Conservation (phyloP, 2,797 vertebrate genomes). For the Leucoraja ocellata region DNA sequence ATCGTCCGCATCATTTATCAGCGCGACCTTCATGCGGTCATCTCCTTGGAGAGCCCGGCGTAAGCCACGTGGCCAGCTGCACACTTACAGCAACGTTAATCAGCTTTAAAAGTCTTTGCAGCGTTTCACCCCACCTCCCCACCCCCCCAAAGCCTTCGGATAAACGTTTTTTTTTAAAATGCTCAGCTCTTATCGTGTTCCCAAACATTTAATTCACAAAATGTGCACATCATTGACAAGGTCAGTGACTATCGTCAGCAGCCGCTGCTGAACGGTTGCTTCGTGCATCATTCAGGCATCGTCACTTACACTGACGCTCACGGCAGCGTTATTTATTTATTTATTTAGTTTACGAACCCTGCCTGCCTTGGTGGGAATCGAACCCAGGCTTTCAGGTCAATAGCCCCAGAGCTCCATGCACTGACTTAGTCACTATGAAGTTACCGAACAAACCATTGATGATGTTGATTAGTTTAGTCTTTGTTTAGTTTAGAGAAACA, state of each 20-base stretch:
- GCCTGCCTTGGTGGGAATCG: too few relatives aligned
- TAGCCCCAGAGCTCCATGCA: too few relatives aligned
- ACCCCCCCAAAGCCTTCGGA: neutral
- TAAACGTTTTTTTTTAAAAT: neutral
- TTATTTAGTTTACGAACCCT: too few relatives aligned
- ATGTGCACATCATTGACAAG: too few relatives aligned
- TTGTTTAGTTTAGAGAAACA: too few relatives aligned
- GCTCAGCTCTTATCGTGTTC: neutral
- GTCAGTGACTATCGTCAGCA: too few relatives aligned
- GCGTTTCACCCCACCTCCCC: neutral
- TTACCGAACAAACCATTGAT: neutral
- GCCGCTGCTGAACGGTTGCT: too few relatives aligned
- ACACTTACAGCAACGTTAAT: neutral
- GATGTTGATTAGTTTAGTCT: neutral
- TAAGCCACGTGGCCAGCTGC: neutral
- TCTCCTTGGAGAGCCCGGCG: neutral
- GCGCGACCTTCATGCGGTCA: neutral
- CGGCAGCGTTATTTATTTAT: too few relatives aligned
- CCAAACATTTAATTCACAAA: neutral
- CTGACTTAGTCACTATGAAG: too few relatives aligned
- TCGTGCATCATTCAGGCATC: too few relatives aligned
- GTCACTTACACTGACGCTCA: too few relatives aligned
- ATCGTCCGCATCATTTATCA: neutral
- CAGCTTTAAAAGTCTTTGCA: neutral
- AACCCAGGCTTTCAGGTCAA: too few relatives aligned